Base-by-base conservation (phyloP, 2,113 vertebrate species). In the Oncorhynchus kisutch region DNA sequence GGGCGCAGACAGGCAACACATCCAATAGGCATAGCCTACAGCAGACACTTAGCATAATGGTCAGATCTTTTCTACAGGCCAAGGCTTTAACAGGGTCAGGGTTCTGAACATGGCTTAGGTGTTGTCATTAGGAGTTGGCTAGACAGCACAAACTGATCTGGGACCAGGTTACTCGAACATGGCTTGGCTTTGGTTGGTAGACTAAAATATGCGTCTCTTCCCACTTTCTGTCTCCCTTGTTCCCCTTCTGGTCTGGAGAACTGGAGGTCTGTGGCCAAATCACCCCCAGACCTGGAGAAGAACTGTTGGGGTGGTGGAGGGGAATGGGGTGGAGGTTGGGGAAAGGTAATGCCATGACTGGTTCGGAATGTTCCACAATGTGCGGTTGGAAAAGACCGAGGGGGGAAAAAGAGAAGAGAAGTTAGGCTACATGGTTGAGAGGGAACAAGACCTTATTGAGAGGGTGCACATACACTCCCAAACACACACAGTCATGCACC, bases 281-380 rank as follows among this genome's bases (percentile, higher is more conserved):
- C 93, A 69, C 90, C 93, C 74, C 87, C 88, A 92, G 91, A 89
- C 90, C 90, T 93, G 93, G 92, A 93, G 89, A 92, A 94, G 94
- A 95, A 92, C 78, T 0, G 0, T 64, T 75, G 76, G 65, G 66
- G 73, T 39, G 39, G 39, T 39, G 39, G 39, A 25, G 34, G 11
- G 18, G 9, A 88, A 48, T 49, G 73, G 57, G 64, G 3, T 20
- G 54, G 76, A 84, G 60, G 76, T 81, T 78, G 80, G 81, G 78
- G 83, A 94, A 94, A 95, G 94, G 93, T 68, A 94, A 92, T 95
- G 94, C 93, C 94, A 92, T 84, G 90, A 92, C 93, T 93, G 77
- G 94, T 93, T 94, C 86, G 91, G 81, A 96, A 95, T 95, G 94
- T 98, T 97, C 95, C 96, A 87, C 82, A 92, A 90, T 85, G 92